These are phyloP conservation scores for Laspeyria flexula DNA, from an alignment of 2,888 invertebrate genomes.

Conservation along the genomic window DNA sequence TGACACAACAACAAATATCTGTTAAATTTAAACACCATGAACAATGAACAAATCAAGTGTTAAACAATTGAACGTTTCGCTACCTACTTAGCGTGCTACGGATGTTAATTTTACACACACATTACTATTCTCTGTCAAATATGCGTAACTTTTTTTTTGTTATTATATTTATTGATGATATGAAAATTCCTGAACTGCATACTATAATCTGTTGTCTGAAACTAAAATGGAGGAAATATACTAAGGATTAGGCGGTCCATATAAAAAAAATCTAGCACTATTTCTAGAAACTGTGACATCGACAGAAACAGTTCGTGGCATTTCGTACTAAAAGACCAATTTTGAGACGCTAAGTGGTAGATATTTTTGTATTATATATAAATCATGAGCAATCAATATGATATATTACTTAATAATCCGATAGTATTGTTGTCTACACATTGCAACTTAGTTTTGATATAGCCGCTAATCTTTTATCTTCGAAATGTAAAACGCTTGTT, in stretches of 20 bases:
- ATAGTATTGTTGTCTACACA: conserved; percentile 33
- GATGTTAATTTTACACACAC: not conserved
- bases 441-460: conserved; percentile 41
- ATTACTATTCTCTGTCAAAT: not conserved
- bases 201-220: too few species aligned
- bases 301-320: too few species aligned
- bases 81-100: conserved; percentile 7
- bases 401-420: conserved; percentile 36
- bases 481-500: conserved; percentile 69
- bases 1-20: conserved; percentile 21
- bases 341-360: too few species aligned
- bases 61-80: conserved; percentile 13
- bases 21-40: conserved; percentile 18
- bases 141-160: too few species aligned
- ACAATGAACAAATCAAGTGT: conserved; percentile 15
- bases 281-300: too few species aligned
- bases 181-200: too few species aligned
- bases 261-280: too few species aligned
- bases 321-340: too few species aligned
- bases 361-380: too few species aligned
- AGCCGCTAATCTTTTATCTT: conserved; percentile 59
- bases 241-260: too few species aligned
- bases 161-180: too few species aligned
- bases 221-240: too few species aligned
- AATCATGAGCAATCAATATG: conserved; percentile 35